These are phyloP conservation scores for Coturnix japonica DNA, from an alignment of 2,113 vertebrate species.

Conservation along the genomic window DNA sequence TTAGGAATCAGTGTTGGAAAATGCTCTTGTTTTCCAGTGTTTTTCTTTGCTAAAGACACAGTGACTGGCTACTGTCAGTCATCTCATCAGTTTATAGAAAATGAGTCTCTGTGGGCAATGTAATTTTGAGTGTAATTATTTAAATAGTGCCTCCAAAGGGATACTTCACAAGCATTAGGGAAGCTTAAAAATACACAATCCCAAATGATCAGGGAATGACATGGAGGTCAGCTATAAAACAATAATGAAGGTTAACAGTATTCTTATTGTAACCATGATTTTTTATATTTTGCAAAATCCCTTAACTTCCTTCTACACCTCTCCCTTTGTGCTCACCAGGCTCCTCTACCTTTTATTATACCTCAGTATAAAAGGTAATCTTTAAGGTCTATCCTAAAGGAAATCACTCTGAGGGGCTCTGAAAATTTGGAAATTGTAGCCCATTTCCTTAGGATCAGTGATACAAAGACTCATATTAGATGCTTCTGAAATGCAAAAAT, in stretches of 20 bases:
- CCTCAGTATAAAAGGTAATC: neutral
- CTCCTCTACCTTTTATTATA: neutral
- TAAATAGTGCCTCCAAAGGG: neutral
- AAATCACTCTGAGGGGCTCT: neutral
- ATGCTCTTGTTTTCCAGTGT: neutral
- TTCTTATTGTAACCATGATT: neutral
- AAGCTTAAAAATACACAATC: neutral
- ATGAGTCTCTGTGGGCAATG: neutral
- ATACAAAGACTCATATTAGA: neutral
- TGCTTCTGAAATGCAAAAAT: constrained; percentile 2
- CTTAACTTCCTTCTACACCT: neutral
- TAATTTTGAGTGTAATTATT: neutral
- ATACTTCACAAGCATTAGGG: neutral
- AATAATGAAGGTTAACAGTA: neutral
- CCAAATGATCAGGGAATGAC: neutral
- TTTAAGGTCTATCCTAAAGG: neutral
- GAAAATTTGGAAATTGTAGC: neutral
- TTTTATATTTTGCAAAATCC: constrained; percentile 21
- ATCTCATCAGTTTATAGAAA: neutral
- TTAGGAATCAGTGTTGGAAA: neutral
- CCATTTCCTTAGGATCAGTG: neutral
- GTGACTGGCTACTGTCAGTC: neutral
- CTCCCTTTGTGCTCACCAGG: neutral
- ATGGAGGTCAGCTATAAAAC: neutral
- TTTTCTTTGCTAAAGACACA: neutral